Evolutionary conservation across 2,888 invertebrate species (phyloP).

Genomic region (Andrena fulva): DNA sequence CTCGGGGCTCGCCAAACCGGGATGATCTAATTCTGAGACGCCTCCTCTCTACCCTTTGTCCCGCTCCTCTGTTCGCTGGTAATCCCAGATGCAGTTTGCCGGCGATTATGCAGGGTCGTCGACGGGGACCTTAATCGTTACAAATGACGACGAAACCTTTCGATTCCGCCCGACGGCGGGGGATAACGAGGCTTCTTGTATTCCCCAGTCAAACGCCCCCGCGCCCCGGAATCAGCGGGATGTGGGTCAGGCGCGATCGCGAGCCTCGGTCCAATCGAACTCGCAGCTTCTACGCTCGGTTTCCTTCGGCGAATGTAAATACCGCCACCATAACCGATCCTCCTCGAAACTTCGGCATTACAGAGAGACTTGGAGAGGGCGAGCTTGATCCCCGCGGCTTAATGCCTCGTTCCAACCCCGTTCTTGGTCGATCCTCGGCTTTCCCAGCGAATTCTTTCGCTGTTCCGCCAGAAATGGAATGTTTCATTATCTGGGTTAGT

Average conservation of each 20-base stretch:
- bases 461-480: not conserved
- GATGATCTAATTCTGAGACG: conserved; percentile 59
- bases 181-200: conserved; percentile 25
- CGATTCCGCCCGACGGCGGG: not conserved
- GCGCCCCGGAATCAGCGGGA: conserved; percentile 2
- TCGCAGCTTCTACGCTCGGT: conserved; percentile 19
- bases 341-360: conserved; percentile 46
- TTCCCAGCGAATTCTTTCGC: not conserved
- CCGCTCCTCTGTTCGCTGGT: not conserved
- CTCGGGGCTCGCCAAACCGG: conserved; percentile 11
- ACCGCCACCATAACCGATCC: conserved; percentile 32
- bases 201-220: not conserved
- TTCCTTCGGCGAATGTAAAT: conserved; percentile 54
- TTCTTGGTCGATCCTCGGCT: conserved; percentile 19
- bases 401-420: conserved; percentile 17
- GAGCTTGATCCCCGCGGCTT: conserved; percentile 1
- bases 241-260: conserved; percentile 40
- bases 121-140: conserved; percentile 44
- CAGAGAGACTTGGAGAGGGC: conserved; percentile 5
- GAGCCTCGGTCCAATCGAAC: conserved; percentile 42
- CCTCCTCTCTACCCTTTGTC: conserved; percentile 15
- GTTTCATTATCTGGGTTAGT: not conserved
- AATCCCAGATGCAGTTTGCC: conserved; percentile 48
- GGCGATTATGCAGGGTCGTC: conserved; percentile 33
- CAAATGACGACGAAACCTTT: conserved; percentile 30